Evolutionary conservation across 2,797 vertebrate genomes (phyloP).

Genomic region (Philypnodon macrostomus): DNA sequence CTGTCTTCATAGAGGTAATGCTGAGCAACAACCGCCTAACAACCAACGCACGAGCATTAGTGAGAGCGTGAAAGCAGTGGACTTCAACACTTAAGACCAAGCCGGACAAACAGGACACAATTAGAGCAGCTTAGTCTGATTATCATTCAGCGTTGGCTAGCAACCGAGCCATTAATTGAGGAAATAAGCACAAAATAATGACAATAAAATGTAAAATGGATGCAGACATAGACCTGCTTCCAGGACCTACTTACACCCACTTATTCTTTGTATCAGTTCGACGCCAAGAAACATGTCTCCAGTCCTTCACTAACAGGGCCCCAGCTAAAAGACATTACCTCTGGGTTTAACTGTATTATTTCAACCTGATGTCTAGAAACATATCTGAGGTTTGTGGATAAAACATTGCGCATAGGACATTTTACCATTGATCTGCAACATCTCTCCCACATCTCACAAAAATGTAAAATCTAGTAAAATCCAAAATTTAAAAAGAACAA

Average conservation of each 20-base stretch:
- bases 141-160: slow-evolving; percentile 50
- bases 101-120: slow-evolving; percentile 27
- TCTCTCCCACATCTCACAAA: slow-evolving; percentile 33
- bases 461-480: slow-evolving; percentile 61
- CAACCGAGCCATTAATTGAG: slow-evolving; percentile 28
- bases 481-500: slow-evolving; percentile 52
- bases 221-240: slow-evolving; percentile 14
- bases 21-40: slow-evolving; percentile 19
- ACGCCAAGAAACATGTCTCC: slow-evolving; percentile 12
- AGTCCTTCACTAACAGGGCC: slow-evolving; percentile 5
- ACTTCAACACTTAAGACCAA: slow-evolving; percentile 13
- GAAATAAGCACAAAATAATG: slow-evolving; percentile 30
- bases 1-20: slow-evolving; percentile 39
- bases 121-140: slow-evolving; percentile 35
- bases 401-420: slow-evolving; percentile 35
- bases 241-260: slow-evolving; percentile 1
- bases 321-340: no score
- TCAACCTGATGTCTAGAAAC: slow-evolving; percentile 65
- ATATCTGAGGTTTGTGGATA: slow-evolving; percentile 40
- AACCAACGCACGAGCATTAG: slow-evolving; percentile 36
- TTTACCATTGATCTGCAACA: slow-evolving; percentile 37
- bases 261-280: slow-evolving; percentile 7
- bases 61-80: slow-evolving; percentile 19
- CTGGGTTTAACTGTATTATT: slow-evolving; percentile 70
- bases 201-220: slow-evolving; percentile 17